Evolutionary conservation across 2,888 invertebrate genomes (phyloP).

Genomic region (Apoderus coryli): DNA sequence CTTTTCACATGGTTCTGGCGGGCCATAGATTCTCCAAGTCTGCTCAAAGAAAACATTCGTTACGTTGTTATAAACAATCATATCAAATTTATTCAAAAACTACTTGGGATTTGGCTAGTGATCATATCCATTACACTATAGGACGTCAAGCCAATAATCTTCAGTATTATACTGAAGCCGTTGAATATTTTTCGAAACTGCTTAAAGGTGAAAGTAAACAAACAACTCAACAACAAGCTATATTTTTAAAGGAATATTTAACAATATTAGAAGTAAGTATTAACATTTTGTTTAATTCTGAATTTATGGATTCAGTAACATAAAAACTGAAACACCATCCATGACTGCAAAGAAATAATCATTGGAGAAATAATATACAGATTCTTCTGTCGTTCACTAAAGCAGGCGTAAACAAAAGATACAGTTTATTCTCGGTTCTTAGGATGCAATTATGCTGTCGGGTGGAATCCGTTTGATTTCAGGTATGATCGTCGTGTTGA

Average conservation of each 20-base stretch:
- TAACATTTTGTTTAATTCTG: neutral
- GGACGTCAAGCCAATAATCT: conserved; percentile 79
- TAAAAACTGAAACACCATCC: too few relatives aligned
- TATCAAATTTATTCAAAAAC: conserved; percentile 57
- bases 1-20: conserved; percentile 91
- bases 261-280: conserved; percentile 60
- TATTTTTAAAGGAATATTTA: conserved; percentile 78
- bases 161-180: conserved; percentile 53
- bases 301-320: too few relatives aligned
- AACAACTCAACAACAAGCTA: conserved; percentile 56
- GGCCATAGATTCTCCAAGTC: conserved; percentile 92
- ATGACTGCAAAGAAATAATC: too few relatives aligned
- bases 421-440: too few relatives aligned
- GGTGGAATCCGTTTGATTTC: too few relatives aligned
- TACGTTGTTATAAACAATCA: conserved; percentile 84
- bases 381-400: too few relatives aligned
- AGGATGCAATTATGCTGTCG: too few relatives aligned
- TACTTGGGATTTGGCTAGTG: conserved; percentile 85
- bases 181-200: conserved; percentile 64
- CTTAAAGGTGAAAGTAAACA: conserved; percentile 56
- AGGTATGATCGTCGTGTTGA: too few relatives aligned
- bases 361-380: too few relatives aligned
- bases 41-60: conserved; percentile 81
- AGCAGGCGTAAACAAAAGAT: too few relatives aligned
- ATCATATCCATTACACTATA: conserved; percentile 90